A percentile compares a stretch with the other conserved stretches of the same genome.
Conservation (phyloP, 2,113 vertebrate genomes). For the Murina feae region DNA sequence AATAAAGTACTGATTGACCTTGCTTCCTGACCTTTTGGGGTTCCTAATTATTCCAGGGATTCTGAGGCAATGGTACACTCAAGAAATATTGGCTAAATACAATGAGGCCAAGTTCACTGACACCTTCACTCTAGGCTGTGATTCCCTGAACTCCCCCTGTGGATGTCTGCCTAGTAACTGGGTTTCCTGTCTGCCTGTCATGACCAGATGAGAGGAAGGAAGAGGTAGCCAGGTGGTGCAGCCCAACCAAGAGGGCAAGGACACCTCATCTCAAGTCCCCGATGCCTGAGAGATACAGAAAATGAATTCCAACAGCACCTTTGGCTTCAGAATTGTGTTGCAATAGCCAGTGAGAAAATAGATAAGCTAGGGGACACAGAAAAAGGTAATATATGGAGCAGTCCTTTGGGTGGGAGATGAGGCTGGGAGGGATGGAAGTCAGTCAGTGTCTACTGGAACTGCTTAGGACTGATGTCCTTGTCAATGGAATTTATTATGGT, state of each 20-base stretch:
- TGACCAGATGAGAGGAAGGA: background rate
- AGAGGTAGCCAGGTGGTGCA: background rate
- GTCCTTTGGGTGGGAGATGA: background rate
- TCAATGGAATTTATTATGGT: background rate
- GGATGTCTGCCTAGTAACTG: background rate
- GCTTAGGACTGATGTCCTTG: background rate
- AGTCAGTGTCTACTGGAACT: background rate
- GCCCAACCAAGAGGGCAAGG: background rate
- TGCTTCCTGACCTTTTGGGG: background rate
- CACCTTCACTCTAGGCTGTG: background rate
- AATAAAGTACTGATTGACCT: background rate
- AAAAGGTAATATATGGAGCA: background rate
- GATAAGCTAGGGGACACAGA: background rate
- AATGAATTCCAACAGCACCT: background rate
- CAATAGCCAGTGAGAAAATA: background rate
- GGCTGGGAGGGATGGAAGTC: background rate
- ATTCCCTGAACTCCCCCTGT: background rate
- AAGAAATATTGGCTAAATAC: conserved; percentile 21
- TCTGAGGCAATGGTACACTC: background rate
- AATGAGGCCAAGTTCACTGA: background rate
- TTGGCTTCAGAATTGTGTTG: background rate
- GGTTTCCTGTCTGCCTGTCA: background rate
- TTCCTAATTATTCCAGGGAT: conserved; percentile 9
- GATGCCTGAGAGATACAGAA: background rate
- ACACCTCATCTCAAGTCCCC: background rate